Conservation (phyloP, 2,888 invertebrate species). For the Itoplectis maculator region DNA sequence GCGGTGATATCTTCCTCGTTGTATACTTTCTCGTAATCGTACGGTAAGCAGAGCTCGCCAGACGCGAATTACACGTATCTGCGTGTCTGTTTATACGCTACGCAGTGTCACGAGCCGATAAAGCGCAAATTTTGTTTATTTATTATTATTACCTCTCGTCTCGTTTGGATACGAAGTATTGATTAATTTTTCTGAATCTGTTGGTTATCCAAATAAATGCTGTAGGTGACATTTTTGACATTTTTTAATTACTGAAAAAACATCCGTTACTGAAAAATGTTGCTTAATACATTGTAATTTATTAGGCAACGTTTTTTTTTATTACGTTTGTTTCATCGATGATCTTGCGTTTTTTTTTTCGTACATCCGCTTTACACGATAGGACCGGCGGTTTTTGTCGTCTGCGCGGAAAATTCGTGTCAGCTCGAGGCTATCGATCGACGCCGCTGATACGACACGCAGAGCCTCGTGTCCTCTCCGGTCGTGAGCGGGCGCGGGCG, state of each 20-base stretch:
- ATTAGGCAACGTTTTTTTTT: background rate
- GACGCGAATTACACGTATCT: background rate
- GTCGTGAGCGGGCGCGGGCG: no score
- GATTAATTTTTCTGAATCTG: background rate
- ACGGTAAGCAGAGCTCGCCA: background rate
- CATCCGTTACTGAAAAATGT: no score
- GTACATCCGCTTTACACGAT: background rate
- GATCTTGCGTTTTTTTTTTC: background rate
- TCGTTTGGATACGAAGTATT: background rate
- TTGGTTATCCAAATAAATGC: no score
- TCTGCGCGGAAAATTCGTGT: background rate
- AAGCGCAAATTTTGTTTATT: background rate
- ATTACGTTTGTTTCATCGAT: background rate
- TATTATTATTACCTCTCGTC: background rate
- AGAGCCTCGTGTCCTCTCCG: slow-evolving; percentile 12
- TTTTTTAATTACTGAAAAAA: no score
- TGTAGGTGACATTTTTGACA: no score
- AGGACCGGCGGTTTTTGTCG: no score
- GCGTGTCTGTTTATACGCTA: background rate
- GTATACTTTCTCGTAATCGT: slow-evolving; percentile 37
- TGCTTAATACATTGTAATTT: no score
- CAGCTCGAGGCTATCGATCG: background rate
- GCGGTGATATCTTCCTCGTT: background rate
- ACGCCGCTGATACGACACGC: background rate
- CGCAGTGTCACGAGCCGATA: slow-evolving; percentile 3